phyloP scores from a whole-genome alignment of 2,113 vertebrate species.

The Phoenicopterus ruber region DNA sequence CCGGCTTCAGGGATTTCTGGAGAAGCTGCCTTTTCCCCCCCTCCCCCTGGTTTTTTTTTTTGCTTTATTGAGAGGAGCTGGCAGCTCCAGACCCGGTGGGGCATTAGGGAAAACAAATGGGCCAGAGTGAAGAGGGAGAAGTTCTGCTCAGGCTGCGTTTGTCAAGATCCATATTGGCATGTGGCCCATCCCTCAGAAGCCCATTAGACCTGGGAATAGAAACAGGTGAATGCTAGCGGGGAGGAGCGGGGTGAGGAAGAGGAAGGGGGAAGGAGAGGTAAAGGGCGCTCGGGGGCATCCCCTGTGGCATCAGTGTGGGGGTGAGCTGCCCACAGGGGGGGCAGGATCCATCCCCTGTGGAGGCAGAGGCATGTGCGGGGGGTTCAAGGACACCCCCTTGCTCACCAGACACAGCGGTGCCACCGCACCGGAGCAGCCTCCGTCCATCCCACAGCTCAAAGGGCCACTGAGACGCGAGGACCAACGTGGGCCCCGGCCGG shows the following conservation, averaged over 20 bases:
- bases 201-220: neutral
- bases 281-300: neutral
- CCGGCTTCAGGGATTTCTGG: accelerated
- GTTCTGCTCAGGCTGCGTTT: neutral
- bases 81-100: neutral
- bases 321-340: neutral
- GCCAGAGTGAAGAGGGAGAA: neutral
- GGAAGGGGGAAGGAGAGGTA: neutral
- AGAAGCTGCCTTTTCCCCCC: neutral
- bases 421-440: neutral
- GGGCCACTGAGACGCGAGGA: neutral
- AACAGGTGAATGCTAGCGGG: accelerated
- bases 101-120: neutral
- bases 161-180: neutral
- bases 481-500: accelerated
- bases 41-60: neutral
- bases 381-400: neutral
- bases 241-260: neutral
- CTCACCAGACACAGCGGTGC: neutral
- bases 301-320: neutral
- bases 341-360: neutral
- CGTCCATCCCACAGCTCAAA: neutral
- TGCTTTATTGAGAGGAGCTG: neutral
- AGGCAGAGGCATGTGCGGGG: accelerated
- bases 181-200: neutral